These are phyloP conservation scores for Lichenostomus cassidix DNA, from an alignment of 2,113 vertebrate species.

Conservation along the genomic window DNA sequence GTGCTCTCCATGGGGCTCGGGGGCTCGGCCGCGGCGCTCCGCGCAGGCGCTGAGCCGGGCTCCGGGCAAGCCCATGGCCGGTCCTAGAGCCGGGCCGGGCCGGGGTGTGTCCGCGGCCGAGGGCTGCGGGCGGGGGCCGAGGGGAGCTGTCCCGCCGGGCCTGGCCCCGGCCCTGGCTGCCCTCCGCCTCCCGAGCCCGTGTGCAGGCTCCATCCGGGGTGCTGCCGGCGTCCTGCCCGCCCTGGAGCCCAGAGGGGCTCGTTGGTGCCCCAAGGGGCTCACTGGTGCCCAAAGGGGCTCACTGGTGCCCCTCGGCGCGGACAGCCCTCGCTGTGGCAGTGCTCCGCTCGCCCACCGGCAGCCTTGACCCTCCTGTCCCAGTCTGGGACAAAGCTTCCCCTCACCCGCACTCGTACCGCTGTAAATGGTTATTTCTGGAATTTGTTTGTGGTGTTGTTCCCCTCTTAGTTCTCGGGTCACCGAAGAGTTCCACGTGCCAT, in stretches of 20 bases:
- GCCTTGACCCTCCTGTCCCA: accelerated
- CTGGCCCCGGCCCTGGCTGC: not conserved
- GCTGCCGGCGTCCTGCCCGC: not conserved
- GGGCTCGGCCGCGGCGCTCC: not conserved
- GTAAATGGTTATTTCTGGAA: not conserved
- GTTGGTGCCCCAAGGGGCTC: not conserved
- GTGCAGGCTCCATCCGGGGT: accelerated
- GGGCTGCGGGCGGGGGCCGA: not conserved
- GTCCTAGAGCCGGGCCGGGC: not conserved
- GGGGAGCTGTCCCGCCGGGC: not conserved
- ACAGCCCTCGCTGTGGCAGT: not conserved
- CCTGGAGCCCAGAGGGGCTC: accelerated
- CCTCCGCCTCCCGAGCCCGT: accelerated
- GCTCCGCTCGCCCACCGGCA: not conserved
- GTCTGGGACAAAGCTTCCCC: not conserved
- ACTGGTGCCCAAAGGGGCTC: not conserved
- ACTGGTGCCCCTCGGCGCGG: not conserved
- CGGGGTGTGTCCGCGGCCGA: not conserved
- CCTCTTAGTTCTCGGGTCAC: not conserved
- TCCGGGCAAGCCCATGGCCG: not conserved
- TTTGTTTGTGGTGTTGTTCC: not conserved
- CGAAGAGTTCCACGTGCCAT: not conserved
- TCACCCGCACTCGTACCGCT: accelerated
- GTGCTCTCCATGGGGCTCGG: constrained; percentile 27
- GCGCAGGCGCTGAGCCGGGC: constrained; percentile 57